Percentiles rank a stretch among this genome's conserved stretches.
Conservation (phyloP, 2,797 vertebrate genomes). For the Lepilemur ruficaudatus region DNA sequence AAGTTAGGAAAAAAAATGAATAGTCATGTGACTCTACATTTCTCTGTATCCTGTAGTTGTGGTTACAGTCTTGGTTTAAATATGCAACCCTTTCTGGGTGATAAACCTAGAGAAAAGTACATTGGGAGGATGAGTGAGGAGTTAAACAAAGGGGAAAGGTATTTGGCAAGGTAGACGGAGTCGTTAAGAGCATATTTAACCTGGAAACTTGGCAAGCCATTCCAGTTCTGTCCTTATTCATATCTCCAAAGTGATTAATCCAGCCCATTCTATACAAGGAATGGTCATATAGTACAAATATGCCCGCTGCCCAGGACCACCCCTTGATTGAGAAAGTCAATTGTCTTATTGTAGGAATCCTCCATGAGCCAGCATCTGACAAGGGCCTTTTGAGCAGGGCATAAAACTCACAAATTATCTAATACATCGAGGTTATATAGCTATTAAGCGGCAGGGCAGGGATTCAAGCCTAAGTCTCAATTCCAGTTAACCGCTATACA, state of each 20-base stretch:
- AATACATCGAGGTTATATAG: not conserved
- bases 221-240: not conserved
- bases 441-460: not conserved
- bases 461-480: not conserved
- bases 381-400: not conserved
- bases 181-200: not conserved
- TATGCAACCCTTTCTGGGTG: not conserved
- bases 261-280: not conserved
- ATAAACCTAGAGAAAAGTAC: not conserved
- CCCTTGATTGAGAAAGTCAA: not conserved
- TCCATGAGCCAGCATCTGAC: not conserved
- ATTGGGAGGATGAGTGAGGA: not conserved
- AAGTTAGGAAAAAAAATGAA: not conserved
- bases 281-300: not conserved
- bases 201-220: not conserved
- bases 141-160: not conserved
- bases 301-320: not conserved
- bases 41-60: not conserved
- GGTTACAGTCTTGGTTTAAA: not conserved
- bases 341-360: not conserved
- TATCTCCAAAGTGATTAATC: not conserved
- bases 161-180: not conserved
- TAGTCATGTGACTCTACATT: not conserved
- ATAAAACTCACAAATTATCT: not conserved
- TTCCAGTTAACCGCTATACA: not conserved